phyloP scores from a whole-genome alignment of 2,888 invertebrate genomes.

The Odontothrips loti region DNA sequence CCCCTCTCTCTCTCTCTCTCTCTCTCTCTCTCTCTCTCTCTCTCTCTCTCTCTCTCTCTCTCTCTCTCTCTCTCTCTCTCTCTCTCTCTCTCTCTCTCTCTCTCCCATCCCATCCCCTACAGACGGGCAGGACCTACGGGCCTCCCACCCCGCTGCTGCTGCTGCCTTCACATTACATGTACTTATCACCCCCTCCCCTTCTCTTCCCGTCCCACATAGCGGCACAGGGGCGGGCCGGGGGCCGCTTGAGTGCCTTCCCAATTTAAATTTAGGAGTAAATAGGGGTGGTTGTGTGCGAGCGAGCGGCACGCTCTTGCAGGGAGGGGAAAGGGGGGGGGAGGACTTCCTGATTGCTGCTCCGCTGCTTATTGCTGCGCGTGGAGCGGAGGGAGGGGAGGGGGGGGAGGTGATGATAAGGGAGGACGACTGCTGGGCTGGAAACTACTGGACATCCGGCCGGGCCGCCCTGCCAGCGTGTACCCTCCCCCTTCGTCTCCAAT shows the following conservation, averaged over 20 bases:
- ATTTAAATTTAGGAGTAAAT: slow-evolving; percentile 19
- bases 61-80: not conserved
- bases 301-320: not conserved
- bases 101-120: too few relatives aligned
- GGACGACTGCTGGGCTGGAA: not conserved
- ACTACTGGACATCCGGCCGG: not conserved
- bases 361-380: too few relatives aligned
- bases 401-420: not conserved
- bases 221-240: not conserved
- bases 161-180: slow-evolving; percentile 13
- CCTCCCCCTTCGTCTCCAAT: too few relatives aligned
- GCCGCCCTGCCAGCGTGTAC: too few relatives aligned
- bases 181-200: not conserved
- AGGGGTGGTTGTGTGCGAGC: slow-evolving; percentile 14
- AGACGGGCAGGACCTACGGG: not conserved
- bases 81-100: too few relatives aligned
- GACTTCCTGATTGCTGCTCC: slow-evolving; percentile 22
- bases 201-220: not conserved
- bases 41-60: not conserved
- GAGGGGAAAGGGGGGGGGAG: not conserved
- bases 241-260: not conserved
- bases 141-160: not conserved
- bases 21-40: not conserved
- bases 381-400: not conserved
- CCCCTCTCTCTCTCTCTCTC: not conserved